Percentiles rank a stretch among this genome's conserved stretches.
These are phyloP conservation scores for Sebastes trivittatus DNA, from an alignment of 2,797 vertebrate species.

Conservation along the genomic window DNA sequence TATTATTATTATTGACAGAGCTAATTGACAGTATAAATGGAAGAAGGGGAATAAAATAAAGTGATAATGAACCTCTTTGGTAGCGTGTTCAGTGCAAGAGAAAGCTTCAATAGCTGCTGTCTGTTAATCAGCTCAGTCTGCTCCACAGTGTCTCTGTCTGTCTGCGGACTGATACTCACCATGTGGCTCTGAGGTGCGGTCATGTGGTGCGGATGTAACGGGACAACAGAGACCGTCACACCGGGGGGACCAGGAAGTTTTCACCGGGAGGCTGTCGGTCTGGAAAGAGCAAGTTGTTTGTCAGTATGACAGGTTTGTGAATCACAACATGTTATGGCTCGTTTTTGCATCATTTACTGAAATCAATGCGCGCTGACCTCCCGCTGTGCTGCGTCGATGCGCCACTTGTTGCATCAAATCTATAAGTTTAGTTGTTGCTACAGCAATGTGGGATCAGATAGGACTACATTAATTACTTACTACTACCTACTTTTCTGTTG, in stretches of 20 bases:
- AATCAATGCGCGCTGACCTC: background rate
- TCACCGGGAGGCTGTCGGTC: background rate
- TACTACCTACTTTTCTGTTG: background rate
- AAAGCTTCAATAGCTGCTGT: background rate
- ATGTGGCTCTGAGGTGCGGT: conserved; percentile 5
- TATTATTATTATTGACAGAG: background rate
- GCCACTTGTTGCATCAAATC: background rate
- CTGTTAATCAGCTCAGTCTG: conserved; percentile 27
- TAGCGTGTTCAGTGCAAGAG: background rate
- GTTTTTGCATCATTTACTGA: background rate
- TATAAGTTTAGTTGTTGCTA: background rate
- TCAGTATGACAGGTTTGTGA: conserved; percentile 62
- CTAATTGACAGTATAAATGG: background rate
- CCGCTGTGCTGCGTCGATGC: background rate
- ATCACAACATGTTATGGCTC: conserved; percentile 3
- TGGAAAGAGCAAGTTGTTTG: background rate
- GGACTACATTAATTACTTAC: background rate
- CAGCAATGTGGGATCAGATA: background rate
- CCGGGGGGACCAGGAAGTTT: conserved; percentile 23
- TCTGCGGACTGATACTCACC: background rate
- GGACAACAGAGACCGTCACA: background rate
- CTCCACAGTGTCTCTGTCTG: background rate
- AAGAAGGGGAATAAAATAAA: background rate
- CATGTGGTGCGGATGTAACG: conserved; percentile 33
- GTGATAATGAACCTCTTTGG: background rate